Percentiles rank a stretch among this genome's conserved stretches.
Conservation (phyloP, 2,888 invertebrate genomes). For the Gasteruption jaculator region DNA sequence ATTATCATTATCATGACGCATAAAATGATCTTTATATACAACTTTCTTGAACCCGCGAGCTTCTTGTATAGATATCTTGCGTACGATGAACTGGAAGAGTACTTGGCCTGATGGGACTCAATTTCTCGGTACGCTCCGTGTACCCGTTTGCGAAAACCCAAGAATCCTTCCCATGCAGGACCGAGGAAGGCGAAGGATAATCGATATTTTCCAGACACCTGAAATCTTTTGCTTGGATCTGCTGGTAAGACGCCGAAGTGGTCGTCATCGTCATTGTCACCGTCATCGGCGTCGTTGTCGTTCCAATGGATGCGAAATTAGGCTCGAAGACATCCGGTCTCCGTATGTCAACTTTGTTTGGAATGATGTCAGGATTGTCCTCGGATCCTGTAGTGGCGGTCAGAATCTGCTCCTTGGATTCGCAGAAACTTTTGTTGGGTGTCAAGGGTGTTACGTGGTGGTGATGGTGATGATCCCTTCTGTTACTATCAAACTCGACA, state of each 20-base stretch:
- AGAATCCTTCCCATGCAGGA: conserved; percentile 34
- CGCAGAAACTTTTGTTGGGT: conserved; percentile 14
- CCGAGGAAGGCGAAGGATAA: conserved; percentile 33
- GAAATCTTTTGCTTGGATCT: conserved; percentile 34
- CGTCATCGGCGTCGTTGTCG: not conserved
- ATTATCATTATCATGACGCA: conserved; percentile 7
- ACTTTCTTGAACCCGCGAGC: conserved; percentile 44
- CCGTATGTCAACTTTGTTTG: conserved; percentile 36
- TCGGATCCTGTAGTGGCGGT: conserved; percentile 25
- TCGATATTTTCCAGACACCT: conserved; percentile 29
- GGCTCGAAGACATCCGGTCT: conserved; percentile 37
- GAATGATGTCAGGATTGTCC: conserved; percentile 44
- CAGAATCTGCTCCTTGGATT: conserved; percentile 20
- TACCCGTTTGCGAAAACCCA: conserved; percentile 42
- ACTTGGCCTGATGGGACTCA: conserved; percentile 39
- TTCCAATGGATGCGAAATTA: conserved; percentile 26
- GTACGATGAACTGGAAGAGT: conserved; percentile 42
- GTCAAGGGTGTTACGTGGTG: conserved; percentile 2
- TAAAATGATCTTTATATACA: conserved; percentile 38
- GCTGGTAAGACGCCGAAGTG: too few species aligned
- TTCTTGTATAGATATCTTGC: conserved; percentile 45
- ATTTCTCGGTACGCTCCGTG: conserved; percentile 31
- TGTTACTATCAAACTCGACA: too few species aligned
- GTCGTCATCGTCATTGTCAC: not conserved
- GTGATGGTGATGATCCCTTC: conserved; percentile 13